Evolutionary conservation across 2,113 vertebrate species (phyloP).

Genomic region (Anarrhichthys ocellatus): DNA sequence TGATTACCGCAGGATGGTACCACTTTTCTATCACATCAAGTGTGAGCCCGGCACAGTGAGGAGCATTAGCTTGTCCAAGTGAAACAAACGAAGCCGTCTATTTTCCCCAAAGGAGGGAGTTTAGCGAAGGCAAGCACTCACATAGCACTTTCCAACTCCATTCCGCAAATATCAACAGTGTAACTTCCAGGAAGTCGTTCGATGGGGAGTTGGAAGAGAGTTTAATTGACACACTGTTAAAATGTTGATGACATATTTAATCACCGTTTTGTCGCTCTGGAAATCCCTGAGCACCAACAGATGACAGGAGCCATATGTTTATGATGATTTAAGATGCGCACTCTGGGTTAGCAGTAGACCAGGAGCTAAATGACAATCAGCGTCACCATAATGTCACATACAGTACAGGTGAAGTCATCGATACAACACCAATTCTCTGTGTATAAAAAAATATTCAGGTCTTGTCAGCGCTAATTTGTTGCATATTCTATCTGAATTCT

Average conservation of each 20-base stretch:
- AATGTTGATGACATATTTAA: constrained; percentile 67
- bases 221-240: constrained; percentile 60
- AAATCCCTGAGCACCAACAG: constrained; percentile 32
- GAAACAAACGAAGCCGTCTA: constrained; percentile 51
- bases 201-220: constrained; percentile 18
- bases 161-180: constrained; percentile 24
- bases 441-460: not conserved
- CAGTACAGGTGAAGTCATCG: constrained; percentile 22
- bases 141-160: constrained; percentile 45
- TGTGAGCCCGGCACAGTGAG: constrained; percentile 26
- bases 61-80: constrained; percentile 68
- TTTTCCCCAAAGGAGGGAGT: constrained; percentile 55
- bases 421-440: not conserved
- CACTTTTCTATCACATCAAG: constrained; percentile 44
- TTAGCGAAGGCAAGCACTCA: constrained; percentile 46
- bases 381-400: not conserved
- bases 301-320: constrained; percentile 62
- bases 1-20: constrained; percentile 56
- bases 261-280: constrained; percentile 55
- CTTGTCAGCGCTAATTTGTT: constrained; percentile 5
- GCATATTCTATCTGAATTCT: constrained; percentile 18
- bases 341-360: constrained; percentile 22
- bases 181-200: constrained; percentile 54
- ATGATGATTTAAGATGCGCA: constrained; percentile 44
- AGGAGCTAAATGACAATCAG: constrained; percentile 2